Evolutionary conservation across 2,113 vertebrate genomes (phyloP), one percentile per base, ranked within the genome.

Genomic region (Aegotheles bennettii): DNA sequence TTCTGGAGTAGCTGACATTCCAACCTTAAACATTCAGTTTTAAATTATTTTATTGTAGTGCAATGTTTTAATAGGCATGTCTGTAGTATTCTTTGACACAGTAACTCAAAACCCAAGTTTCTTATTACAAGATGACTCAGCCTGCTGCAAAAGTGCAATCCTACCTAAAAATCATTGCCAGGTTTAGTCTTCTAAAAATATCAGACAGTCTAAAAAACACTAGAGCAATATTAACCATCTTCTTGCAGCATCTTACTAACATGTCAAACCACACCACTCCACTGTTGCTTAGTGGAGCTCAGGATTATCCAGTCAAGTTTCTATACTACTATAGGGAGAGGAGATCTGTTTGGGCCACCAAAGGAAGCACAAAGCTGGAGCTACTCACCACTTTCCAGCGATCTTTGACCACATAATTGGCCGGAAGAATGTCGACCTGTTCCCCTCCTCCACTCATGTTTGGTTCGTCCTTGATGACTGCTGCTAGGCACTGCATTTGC

Each of bases 301-400:
- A 59, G 56, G 50, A 87, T 82, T 61, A 87, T 57, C 36, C 1
- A 42, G 63, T 16, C 19, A 76, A 29, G 23, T 17, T 65, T 47
- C 33, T 48, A 4, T 25, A 11, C 24, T 38, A 2, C n/a, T 51
- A 36, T 31, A 89, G 69, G 17, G 73, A 9, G 28, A 56, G 11
- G 23, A 54, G 35, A 40, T 6, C 28, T 36, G 11, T 56, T 50
- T 67, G 60, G 35, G 40, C 35, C n/a, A 47, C 13, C 12, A 40
- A 45, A 70, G 24, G 42, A 65, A 67, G 53, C 26, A 56, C n/a
- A 63, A 82, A 78, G 14, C 8, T 3, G 3, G 48, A 85, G 73
- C 70, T 95, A 98, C 99, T 99, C 98, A 99, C 99, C 99, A 99
- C 99, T 98, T 99, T 99, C 99, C 99, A 99, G 91, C 99, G 98